Conservation (phyloP, 2,888 invertebrate genomes). For the Drosophila melanosoma region DNA sequence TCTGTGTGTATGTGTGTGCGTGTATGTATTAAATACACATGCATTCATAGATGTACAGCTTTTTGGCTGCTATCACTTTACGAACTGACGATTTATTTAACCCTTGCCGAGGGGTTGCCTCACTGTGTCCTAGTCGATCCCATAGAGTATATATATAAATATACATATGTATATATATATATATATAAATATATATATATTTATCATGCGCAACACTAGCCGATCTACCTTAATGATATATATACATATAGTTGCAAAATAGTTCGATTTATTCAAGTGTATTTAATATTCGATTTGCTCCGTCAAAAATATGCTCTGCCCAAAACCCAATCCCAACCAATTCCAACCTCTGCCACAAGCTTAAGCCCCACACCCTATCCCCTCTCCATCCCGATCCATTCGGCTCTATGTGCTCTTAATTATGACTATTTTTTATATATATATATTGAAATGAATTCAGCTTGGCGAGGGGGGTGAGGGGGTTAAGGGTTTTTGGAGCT, state of each 20-base stretch:
- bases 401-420: conserved; percentile 54
- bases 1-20: too few relatives aligned
- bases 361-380: conserved; percentile 6
- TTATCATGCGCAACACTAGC: neutral
- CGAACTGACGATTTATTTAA: too few relatives aligned
- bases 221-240: neutral
- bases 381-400: conserved; percentile 4
- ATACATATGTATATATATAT: neutral
- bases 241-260: neutral
- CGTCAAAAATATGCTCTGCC: conserved; percentile 58
- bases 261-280: neutral
- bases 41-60: too few relatives aligned
- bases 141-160: too few relatives aligned
- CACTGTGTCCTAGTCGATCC: too few relatives aligned
- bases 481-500: neutral
- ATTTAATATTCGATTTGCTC: neutral
- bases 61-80: too few relatives aligned
- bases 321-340: neutral
- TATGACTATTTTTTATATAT: conserved; percentile 33
- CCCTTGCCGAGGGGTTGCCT: too few relatives aligned
- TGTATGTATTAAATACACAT: neutral
- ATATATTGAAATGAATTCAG: too few relatives aligned
- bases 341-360: neutral
- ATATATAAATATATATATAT: neutral
- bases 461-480: neutral